These are phyloP conservation scores for Embiotoca jacksoni DNA, from an alignment of 2,113 vertebrate species.

Conservation along the genomic window DNA sequence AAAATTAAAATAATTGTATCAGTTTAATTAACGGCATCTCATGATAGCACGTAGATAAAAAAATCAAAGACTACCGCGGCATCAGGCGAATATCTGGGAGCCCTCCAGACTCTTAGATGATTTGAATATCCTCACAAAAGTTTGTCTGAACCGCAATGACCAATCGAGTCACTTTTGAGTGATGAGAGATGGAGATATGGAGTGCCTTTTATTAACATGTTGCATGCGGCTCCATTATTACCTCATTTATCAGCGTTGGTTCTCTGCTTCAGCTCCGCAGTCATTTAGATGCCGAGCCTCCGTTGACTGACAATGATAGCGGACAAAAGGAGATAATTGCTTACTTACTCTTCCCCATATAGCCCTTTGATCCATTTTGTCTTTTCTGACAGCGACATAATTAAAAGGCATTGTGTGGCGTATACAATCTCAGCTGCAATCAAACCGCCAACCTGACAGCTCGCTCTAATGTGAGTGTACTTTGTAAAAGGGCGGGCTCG, in stretches of 20 bases:
- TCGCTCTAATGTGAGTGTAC: constrained; percentile 69
- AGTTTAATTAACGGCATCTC: constrained; percentile 21
- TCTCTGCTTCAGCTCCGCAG: constrained; percentile 31
- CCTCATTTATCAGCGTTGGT: constrained; percentile 50
- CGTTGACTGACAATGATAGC: constrained; percentile 70
- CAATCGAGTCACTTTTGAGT: constrained; percentile 35
- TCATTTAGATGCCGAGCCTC: constrained; percentile 28
- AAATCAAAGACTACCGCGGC: neutral
- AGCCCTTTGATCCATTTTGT: constrained; percentile 75
- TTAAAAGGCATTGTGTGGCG: constrained; percentile 78
- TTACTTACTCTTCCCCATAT: constrained; percentile 70
- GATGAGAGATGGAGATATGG: constrained; percentile 23
- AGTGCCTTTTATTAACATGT: constrained; percentile 32
- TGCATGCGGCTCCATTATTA: constrained; percentile 44
- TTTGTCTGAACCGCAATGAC: constrained; percentile 20
- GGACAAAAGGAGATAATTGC: constrained; percentile 81
- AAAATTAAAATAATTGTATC: neutral
- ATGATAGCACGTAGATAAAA: no score
- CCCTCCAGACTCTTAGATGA: constrained; percentile 2
- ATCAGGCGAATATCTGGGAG: constrained; percentile 5
- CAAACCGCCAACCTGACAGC: constrained; percentile 69
- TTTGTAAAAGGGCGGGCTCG: constrained; percentile 33
- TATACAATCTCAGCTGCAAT: constrained; percentile 62
- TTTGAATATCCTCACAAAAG: constrained; percentile 4
- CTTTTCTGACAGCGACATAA: constrained; percentile 77